Base-by-base conservation (phyloP, 2,797 vertebrate species). In the Cyclopterus lumpus region DNA sequence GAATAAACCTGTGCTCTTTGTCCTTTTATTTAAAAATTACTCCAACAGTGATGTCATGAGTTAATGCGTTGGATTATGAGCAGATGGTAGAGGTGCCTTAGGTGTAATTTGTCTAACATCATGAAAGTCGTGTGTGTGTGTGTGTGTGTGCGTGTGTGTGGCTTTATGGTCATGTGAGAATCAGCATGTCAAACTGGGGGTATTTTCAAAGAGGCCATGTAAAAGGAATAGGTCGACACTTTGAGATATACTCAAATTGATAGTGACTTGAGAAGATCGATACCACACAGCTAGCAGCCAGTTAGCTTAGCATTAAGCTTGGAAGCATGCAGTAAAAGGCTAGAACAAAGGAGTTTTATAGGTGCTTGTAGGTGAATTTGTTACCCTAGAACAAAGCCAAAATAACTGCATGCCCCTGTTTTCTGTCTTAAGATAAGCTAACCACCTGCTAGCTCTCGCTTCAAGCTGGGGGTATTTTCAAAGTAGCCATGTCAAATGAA, bases 91-190 rank as follows among this genome's bases (percentile, higher is more conserved):
- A 38, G 44, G 32, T 28, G 73, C 77, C 75, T 75, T 30, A 42
- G 70, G 78, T 80, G 48, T 67, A 72, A 83, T 80, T 66, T 71
- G 80, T 64, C 54, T 66, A 74, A 66, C 75, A 65, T 85, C 71
- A 73, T 54, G 62, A 77, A 81, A 80, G 75, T 83, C 77, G 71
- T 70, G 80, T 80, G 24, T 51, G 3, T 38, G 28, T 61, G 72
- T 51, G 42, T 72, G 51, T 66, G 42, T 36, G 53, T 15, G 66
- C 14, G 7, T 15, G 12, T 30, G 53, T 5, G 53, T n/a, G 20
- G 46, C 59, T 70, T 44, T 75, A 42, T 66, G 53, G 63, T 69
- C 46, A 51, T 70, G 46, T 70, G 65, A 66, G 36, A 46, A 75
- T 55, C 26, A 46, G 42, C 28, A n/a, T 38, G 61, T 64, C 18